These are phyloP conservation scores for Pogonophryne albipinna DNA, from an alignment of 2,797 vertebrate genomes.

Conservation along the genomic window DNA sequence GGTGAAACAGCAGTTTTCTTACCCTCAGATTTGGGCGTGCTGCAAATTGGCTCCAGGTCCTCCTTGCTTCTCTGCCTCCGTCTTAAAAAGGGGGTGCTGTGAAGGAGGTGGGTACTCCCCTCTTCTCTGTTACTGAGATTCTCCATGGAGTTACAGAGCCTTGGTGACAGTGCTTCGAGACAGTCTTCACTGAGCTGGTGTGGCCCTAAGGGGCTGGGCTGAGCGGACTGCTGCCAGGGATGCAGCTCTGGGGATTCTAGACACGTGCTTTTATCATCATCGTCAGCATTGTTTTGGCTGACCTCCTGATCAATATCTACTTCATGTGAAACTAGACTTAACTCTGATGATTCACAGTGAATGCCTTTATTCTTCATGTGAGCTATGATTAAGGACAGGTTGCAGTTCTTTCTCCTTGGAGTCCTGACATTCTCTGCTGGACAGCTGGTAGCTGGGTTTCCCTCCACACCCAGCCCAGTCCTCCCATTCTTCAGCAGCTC, in stretches of 20 bases:
- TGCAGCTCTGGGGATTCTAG: constrained; percentile 88
- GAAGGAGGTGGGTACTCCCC: constrained; percentile 78
- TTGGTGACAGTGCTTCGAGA: constrained; percentile 47
- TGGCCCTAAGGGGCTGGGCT: constrained; percentile 73
- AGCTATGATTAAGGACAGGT: constrained; percentile 74
- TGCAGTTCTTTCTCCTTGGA: constrained; percentile 75
- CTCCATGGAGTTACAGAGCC: constrained; percentile 58
- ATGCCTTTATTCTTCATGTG: constrained; percentile 58
- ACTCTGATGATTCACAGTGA: constrained; percentile 65
- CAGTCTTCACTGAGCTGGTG: constrained; percentile 57
- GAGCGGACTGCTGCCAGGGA: constrained; percentile 88
- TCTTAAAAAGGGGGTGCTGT: constrained; percentile 89
- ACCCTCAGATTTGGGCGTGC: constrained; percentile 90
- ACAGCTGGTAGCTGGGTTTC: constrained; percentile 8
- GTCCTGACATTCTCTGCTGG: constrained; percentile 42
- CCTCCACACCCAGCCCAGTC: constrained; percentile 12
- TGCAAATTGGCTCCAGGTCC: constrained; percentile 81
- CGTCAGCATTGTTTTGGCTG: constrained; percentile 64
- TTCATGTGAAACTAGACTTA: constrained; percentile 61
- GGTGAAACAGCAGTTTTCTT: constrained; percentile 36
- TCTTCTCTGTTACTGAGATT: constrained; percentile 71
- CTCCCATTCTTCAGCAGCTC: constrained; percentile 34
- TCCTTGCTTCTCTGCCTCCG: constrained; percentile 70
- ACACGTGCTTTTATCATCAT: constrained; percentile 75
- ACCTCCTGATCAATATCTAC: constrained; percentile 53